Percentiles rank a stretch among this genome's conserved stretches.
These are phyloP conservation scores for Oedothorax gibbosus DNA, from an alignment of 1,140 invertebrate species.

Conservation along the genomic window DNA sequence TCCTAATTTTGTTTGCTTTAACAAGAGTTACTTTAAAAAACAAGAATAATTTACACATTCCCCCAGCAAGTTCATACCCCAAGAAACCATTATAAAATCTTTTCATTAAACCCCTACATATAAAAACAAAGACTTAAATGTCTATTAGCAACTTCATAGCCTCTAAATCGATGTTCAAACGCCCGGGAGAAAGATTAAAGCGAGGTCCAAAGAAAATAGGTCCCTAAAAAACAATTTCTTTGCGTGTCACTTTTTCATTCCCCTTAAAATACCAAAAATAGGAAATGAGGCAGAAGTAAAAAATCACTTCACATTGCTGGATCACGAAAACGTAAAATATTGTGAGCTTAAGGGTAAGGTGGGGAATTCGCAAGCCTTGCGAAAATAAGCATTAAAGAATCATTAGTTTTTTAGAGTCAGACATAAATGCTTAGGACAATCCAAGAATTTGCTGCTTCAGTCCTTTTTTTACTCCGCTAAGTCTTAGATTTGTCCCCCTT, in stretches of 20 bases:
- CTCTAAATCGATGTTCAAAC: constrained; percentile 1
- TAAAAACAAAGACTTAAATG: neutral
- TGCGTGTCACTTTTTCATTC: constrained; percentile 41
- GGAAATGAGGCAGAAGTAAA: neutral
- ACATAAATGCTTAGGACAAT: constrained; percentile 55
- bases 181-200: neutral
- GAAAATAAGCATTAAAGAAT: constrained; percentile 57
- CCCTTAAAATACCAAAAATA: constrained; percentile 18
- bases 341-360: constrained; percentile 38
- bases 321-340: constrained; percentile 56
- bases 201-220: neutral
- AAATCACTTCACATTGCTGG: constrained; percentile 30
- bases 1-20: no score
- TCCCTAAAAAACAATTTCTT: constrained; percentile 29
- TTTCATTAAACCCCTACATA: no score
- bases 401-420: constrained; percentile 51
- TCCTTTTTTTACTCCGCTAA: constrained; percentile 9
- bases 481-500: constrained; percentile 16
- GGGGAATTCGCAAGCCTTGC: constrained; percentile 42
- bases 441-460: constrained; percentile 48
- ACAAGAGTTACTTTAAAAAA: no score
- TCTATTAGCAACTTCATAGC: neutral
- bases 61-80: no score
- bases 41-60: no score
- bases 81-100: no score